phyloP scores from a whole-genome alignment of 37 sponge, comb jelly and placozoan genomes.

The Aplysina aerophoba region DNA sequence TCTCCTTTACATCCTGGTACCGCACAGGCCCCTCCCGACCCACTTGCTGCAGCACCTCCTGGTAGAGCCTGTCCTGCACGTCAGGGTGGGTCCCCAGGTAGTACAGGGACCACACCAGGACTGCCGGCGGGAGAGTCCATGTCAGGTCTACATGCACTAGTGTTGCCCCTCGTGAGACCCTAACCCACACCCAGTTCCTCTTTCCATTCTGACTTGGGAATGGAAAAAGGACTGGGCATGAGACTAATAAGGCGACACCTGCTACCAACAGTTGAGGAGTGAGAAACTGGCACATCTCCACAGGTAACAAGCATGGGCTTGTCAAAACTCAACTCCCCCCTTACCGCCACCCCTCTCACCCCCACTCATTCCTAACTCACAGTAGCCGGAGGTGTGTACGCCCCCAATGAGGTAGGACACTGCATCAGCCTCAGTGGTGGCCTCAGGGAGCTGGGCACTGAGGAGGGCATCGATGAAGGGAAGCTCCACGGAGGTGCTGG shows the following conservation, averaged over 20 bases:
- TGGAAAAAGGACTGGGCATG: too few species aligned
- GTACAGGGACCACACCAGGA: slow-evolving; percentile 49
- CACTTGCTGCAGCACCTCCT: slow-evolving; percentile 44
- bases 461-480: slow-evolving; percentile 73
- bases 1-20: not conserved
- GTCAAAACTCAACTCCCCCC: not conserved
- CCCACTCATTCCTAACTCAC: slow-evolving; percentile 35
- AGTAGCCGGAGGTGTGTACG: slow-evolving; percentile 86
- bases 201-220: too few species aligned
- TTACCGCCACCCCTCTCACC: not conserved
- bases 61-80: slow-evolving; percentile 50
- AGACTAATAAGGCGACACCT: too few species aligned
- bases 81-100: slow-evolving; percentile 58
- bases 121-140: slow-evolving; percentile 14
- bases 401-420: slow-evolving; percentile 88
- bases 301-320: not conserved
- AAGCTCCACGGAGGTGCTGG: slow-evolving; percentile 25
- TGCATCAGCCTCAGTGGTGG: slow-evolving; percentile 34
- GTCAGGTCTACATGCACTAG: too few species aligned
- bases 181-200: too few species aligned
- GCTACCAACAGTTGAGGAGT: too few species aligned
- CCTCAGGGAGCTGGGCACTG: not conserved
- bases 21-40: not conserved
- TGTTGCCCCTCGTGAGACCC: too few species aligned
- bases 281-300: too few species aligned